These are phyloP conservation scores for Leucopsar rothschildi DNA, from an alignment of 2,113 vertebrate species.

Conservation along the genomic window DNA sequence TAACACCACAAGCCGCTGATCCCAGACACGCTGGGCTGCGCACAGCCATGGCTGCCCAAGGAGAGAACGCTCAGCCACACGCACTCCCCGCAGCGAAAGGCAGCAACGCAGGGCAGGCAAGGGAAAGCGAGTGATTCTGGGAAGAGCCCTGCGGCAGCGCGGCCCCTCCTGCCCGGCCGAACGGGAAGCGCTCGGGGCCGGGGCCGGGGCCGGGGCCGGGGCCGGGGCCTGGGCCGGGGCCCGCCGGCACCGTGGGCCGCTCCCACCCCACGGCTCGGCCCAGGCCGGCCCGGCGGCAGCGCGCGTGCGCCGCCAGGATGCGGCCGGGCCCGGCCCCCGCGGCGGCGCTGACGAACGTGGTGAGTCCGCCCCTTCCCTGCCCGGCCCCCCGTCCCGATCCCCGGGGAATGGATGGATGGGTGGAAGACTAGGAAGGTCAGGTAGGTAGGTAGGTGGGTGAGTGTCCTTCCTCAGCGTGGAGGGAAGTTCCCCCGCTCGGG, in stretches of 20 bases:
- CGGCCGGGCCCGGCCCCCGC: too few relatives aligned
- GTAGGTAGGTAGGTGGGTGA: too few relatives aligned
- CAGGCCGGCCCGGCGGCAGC: too few relatives aligned
- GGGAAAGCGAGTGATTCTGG: rapidly evolving
- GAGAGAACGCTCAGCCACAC: neutral
- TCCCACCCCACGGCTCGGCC: too few relatives aligned
- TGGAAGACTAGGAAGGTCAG: neutral
- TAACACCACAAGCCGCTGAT: rapidly evolving
- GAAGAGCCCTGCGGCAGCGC: rapidly evolving
- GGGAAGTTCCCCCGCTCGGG: neutral
- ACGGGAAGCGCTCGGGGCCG: rapidly evolving
- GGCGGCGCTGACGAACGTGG: neutral
- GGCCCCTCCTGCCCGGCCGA: neutral
- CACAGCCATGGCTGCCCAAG: rapidly evolving
- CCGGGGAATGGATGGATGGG: neutral
- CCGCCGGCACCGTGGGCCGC: too few relatives aligned
- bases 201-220: neutral
- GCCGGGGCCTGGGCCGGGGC: neutral
- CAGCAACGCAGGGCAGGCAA: too few relatives aligned
- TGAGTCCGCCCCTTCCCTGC: neutral
- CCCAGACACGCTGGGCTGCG: rapidly evolving
- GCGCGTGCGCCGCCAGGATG: too few relatives aligned
- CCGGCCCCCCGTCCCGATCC: neutral
- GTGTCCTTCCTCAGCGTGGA: too few relatives aligned
- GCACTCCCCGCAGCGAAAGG: rapidly evolving